Evolutionary conservation across 2,797 vertebrate genomes (phyloP).

Genomic region (Heliangelus exortis): DNA sequence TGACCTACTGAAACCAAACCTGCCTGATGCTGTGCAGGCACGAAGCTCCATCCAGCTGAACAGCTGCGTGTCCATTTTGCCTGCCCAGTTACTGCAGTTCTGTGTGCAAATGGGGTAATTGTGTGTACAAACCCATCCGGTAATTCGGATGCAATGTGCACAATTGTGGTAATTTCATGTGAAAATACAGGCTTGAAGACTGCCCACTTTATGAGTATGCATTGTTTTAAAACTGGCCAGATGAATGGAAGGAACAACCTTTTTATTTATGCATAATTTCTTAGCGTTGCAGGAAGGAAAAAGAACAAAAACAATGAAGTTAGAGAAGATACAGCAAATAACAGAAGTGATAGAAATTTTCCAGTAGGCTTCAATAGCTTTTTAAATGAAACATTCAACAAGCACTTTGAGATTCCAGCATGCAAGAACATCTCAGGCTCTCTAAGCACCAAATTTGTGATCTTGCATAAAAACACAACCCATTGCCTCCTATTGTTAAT

Average conservation of each 20-base stretch:
- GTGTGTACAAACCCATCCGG: neutral
- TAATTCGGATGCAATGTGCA: neutral
- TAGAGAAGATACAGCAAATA: slow-evolving; percentile 20
- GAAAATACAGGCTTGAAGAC: slow-evolving; percentile 28
- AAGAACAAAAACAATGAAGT: neutral
- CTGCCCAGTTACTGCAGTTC: neutral
- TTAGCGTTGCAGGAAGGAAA: neutral
- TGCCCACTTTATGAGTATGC: neutral
- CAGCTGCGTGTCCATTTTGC: neutral
- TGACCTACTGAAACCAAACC: neutral
- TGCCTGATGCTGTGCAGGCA: fast-evolving
- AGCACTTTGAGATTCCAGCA: slow-evolving; percentile 16
- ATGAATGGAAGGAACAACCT: slow-evolving; percentile 39
- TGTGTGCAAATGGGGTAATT: slow-evolving; percentile 5
- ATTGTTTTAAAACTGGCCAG: slow-evolving; percentile 30
- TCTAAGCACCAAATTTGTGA: slow-evolving; percentile 52
- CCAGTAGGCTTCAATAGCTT: neutral
- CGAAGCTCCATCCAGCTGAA: neutral
- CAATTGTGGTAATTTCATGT: slow-evolving; percentile 13
- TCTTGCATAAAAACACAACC: slow-evolving; percentile 59
- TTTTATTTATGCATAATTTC: slow-evolving; percentile 39
- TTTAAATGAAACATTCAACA: slow-evolving; percentile 41
- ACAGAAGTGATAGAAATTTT: slow-evolving; percentile 1
- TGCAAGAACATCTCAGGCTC: neutral
- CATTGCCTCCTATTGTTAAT: slow-evolving; percentile 58